Evolutionary conservation across 2,888 invertebrate genomes (phyloP).

Genomic region (Pelosia muscerda): DNA sequence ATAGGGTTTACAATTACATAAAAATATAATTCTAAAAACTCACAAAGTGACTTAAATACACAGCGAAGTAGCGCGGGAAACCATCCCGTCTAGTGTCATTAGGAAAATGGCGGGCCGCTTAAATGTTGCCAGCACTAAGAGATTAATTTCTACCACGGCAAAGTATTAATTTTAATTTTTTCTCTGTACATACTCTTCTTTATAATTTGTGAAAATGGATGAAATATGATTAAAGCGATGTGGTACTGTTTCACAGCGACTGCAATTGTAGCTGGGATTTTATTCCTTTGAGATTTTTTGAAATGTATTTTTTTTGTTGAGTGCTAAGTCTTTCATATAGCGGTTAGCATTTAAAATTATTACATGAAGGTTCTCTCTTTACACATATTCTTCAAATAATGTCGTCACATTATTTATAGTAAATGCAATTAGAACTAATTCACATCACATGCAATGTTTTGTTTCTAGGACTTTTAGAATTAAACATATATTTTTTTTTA

Average conservation of each 20-base stretch:
- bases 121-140: slow-evolving; percentile 69
- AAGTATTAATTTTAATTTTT: slow-evolving; percentile 58
- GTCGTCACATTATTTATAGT: not conserved
- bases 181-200: slow-evolving; percentile 38
- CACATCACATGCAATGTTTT: no score
- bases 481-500: no score
- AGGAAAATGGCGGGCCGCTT: slow-evolving; percentile 69
- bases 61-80: slow-evolving; percentile 49
- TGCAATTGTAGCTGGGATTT: slow-evolving; percentile 17
- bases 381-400: not conserved
- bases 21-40: slow-evolving; percentile 28
- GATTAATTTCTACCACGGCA: slow-evolving; percentile 53
- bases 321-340: not conserved
- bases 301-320: not conserved
- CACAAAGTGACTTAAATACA: slow-evolving; percentile 46
- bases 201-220: slow-evolving; percentile 41
- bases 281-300: slow-evolving; percentile 2
- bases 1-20: not conserved
- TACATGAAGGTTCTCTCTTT: not conserved
- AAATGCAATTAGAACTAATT: no score
- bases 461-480: no score
- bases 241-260: slow-evolving; percentile 22
- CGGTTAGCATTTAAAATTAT: not conserved
- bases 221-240: slow-evolving; percentile 39
- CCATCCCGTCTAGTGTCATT: slow-evolving; percentile 68